Conservation (phyloP, 2,113 vertebrate genomes). For the Chaetorhynchus papuensis region DNA sequence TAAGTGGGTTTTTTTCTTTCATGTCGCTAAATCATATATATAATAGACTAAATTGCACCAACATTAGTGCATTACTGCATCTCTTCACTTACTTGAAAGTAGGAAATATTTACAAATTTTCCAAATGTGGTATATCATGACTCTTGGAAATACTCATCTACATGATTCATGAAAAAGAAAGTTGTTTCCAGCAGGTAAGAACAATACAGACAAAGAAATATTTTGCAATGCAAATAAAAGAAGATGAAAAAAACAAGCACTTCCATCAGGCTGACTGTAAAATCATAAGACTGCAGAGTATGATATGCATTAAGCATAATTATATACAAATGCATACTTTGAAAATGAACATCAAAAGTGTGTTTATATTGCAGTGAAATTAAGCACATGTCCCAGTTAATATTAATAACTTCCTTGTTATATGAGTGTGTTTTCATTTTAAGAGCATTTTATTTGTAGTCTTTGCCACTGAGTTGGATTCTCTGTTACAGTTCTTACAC, state of each 20-base stretch:
- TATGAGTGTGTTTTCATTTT: neutral
- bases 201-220: constrained; percentile 13
- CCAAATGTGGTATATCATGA: neutral
- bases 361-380: constrained; percentile 48
- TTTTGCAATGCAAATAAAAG: constrained; percentile 46
- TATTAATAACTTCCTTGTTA: constrained; percentile 42
- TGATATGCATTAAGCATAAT: constrained; percentile 36
- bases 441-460: neutral
- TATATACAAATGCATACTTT: constrained; percentile 52
- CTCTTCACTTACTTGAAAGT: neutral
- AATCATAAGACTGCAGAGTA: neutral
- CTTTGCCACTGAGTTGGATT: neutral
- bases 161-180: neutral
- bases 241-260: neutral
- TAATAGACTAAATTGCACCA: constrained; percentile 25
- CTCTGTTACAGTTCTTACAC: neutral
- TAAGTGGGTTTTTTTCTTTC: neutral
- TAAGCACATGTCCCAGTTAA: constrained; percentile 33
- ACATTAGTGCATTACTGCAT: neutral
- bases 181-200: constrained; percentile 14
- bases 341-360: constrained; percentile 54
- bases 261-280: constrained; percentile 28
- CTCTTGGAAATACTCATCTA: neutral
- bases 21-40: neutral
- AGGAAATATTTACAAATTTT: constrained; percentile 19